Conservation (phyloP, 2,797 vertebrate genomes). For the Emydoidea blandingii region DNA sequence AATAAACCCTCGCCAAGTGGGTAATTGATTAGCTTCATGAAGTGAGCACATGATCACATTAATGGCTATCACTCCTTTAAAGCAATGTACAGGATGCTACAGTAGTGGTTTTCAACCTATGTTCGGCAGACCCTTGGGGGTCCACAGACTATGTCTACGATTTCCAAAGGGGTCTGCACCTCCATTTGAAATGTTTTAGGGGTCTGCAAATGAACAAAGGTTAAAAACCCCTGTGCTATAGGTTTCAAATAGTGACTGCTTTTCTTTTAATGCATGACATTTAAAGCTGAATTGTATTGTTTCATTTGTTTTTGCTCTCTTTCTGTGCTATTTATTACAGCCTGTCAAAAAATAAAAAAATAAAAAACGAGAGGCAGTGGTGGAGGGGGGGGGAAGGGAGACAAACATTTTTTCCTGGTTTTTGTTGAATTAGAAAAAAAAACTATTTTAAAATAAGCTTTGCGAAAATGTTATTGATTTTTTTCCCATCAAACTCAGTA, state of each 20-base stretch:
- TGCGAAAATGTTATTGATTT: not conserved
- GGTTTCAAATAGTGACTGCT: not conserved
- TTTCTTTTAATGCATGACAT: not conserved
- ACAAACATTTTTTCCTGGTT: rapidly evolving
- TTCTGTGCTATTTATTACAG: not conserved
- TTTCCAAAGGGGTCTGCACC: not conserved
- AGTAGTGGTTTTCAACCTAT: not conserved
- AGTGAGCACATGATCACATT: not conserved
- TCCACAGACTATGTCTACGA: not conserved
- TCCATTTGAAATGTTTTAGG: not conserved
- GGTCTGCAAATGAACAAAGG: not conserved
- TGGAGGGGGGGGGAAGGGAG: not conserved
- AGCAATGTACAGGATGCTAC: not conserved
- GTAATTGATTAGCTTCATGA: conserved; percentile 9
- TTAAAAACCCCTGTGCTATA: not conserved
- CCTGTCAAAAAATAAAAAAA: not conserved
- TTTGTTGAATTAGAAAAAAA: not conserved
- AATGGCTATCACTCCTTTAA: not conserved
- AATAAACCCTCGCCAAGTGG: conserved; percentile 34
- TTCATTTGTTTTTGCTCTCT: not conserved
- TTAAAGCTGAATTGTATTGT: not conserved
- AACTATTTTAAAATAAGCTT: not conserved
- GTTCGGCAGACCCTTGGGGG: not conserved
- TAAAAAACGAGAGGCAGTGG: not conserved
- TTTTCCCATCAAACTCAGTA: not conserved